Evolutionary conservation across 1,140 invertebrate species (phyloP), one percentile per base, ranked within the genome.

Genomic region (Leptinotarsa defecta): DNA sequence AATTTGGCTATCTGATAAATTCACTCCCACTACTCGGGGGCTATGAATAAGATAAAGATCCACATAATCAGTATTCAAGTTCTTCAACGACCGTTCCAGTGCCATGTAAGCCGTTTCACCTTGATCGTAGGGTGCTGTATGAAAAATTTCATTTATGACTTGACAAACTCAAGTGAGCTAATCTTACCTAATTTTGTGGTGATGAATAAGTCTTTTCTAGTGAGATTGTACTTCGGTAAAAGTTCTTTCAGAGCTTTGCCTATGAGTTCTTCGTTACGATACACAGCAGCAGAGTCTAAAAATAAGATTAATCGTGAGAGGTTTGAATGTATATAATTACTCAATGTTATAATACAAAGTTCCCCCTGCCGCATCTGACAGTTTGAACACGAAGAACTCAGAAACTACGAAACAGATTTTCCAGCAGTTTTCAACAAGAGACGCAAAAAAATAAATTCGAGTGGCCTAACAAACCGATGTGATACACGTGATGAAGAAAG

Each of bases 11-110:
- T 74, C 74, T 49, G 76, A 74, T 22, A 52, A 49, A 62, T 79
- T 77, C n/a, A 76, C 24, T 48, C 71, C 73, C 20, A 87, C 83
- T 72, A 86, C 86, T 19, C 93, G 94, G 57, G 95, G 95, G 92
- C 94, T 96, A 83, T 96, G 94, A 78, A 96, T 93, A 22, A 96
- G 87, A 82, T 94, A 95, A 19, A 96, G 86, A 86, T 97, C 95
- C 2, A 96, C 84, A 82, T 95, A 95, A 52, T 89, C 86, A 11
- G 88, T 86, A 70, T 90, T 87, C 3, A 97, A 83, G 64, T 91
- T 89, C 20, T 86, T 82, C 11, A 96, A 80, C 11, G 94, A 94
- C 48, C 84, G 85, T 63, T 89, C 79, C 17, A 93, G 90, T 48
- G 92, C 91, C 65, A 86, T 80, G 43, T 84, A 80, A 63, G 88